These are phyloP conservation scores for Thaumetopoea pityocampa DNA, from an alignment of 1,140 invertebrate species.

Conservation along the genomic window DNA sequence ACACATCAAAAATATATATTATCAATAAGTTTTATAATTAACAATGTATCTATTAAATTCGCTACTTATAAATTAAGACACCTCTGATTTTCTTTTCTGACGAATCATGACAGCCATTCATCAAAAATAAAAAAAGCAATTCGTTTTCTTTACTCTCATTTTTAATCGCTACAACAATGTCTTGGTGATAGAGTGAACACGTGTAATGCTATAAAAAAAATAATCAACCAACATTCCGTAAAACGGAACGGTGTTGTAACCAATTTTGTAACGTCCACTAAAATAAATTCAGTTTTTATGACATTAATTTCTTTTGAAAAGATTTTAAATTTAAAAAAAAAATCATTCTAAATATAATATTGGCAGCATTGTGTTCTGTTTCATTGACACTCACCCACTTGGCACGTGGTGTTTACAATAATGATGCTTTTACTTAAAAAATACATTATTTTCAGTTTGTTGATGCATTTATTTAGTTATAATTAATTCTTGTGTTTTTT, in stretches of 20 bases:
- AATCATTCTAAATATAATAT: slow-evolving; percentile 24
- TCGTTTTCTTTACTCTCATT: slow-evolving; percentile 13
- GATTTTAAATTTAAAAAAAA: slow-evolving; percentile 16
- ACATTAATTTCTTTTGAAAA: slow-evolving; percentile 18
- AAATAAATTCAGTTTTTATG: slow-evolving; percentile 17
- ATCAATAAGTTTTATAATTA: background rate
- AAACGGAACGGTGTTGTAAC: slow-evolving; percentile 17
- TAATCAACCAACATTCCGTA: slow-evolving; percentile 18
- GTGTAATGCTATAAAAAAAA: slow-evolving; percentile 19
- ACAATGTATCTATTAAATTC: no score
- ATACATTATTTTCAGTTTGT: slow-evolving; percentile 15
- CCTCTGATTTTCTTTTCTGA: slow-evolving; percentile 1
- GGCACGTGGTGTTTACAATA: slow-evolving; percentile 37
- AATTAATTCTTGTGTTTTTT: background rate
- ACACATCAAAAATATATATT: no score
- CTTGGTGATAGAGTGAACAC: slow-evolving; percentile 12
- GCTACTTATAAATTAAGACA: slow-evolving; percentile 4
- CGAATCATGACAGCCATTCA: slow-evolving; percentile 10
- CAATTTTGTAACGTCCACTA: slow-evolving; percentile 17
- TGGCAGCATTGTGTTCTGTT: slow-evolving; percentile 33
- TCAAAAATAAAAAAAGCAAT: slow-evolving; percentile 5
- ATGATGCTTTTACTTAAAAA: slow-evolving; percentile 21
- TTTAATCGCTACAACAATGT: slow-evolving; percentile 18
- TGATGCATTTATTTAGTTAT: slow-evolving; percentile 14
- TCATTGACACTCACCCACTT: slow-evolving; percentile 66